phyloP scores from a whole-genome alignment of 2,888 invertebrate genomes.

The Tinea pellionella region DNA sequence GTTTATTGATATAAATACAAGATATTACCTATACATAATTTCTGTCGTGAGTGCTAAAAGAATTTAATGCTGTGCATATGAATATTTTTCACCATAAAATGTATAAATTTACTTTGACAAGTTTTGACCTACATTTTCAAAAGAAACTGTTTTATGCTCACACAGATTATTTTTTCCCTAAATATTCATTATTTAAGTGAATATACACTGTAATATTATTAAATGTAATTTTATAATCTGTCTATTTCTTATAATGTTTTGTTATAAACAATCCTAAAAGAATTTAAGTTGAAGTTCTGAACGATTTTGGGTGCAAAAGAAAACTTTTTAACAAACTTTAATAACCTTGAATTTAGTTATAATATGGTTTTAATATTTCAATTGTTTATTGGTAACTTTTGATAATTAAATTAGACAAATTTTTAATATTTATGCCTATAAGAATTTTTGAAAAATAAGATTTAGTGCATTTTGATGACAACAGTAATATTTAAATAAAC shows the following conservation, averaged over 20 bases:
- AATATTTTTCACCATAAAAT: background rate
- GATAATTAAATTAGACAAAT: no score
- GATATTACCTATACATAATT: background rate
- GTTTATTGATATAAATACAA: background rate
- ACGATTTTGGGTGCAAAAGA: background rate
- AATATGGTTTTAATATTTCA: background rate
- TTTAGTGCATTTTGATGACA: no score
- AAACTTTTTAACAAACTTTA: background rate
- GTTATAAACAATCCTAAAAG: background rate
- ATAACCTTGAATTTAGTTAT: background rate
- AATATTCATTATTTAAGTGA: no score
- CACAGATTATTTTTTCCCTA: background rate
- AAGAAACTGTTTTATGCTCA: background rate
- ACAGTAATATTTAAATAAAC: no score
- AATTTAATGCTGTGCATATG: background rate
- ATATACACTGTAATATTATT: no score
- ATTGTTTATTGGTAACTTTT: no score
- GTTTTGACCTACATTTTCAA: conserved; percentile 19
- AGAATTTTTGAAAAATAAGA: no score
- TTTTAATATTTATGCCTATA: no score
- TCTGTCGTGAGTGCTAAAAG: background rate
- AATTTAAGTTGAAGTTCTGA: background rate
- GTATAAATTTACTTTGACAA: background rate
- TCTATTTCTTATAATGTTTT: background rate
- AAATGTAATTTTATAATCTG: no score